Base-by-base conservation (phyloP, 1,140 invertebrate genomes). In the Camponotus floridanus region DNA sequence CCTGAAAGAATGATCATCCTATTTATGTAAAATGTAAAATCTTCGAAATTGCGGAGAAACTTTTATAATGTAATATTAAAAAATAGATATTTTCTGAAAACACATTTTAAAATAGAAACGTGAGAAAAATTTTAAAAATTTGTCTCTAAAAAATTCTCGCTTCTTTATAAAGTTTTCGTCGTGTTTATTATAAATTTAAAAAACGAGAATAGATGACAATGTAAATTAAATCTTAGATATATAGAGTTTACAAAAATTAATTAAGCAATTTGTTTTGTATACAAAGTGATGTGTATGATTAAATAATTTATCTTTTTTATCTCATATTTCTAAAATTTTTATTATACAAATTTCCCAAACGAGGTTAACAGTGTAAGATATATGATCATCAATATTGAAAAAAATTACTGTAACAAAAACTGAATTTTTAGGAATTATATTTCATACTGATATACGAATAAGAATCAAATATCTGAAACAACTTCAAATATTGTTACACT, bases 71-170 rank as follows among this genome's bases (percentile, higher is more conserved):
- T 26, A 26, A 65, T 31, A 48, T 15, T 18, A 33, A 31, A 78
- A 64, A 64, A 36, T 26, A 13, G 31, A 6, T 0, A 11, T 57
- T 74, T 36, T 2, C 3, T 1, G 13, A 33, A 15, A 57, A n/a
- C 9, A n/a, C 18, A n/a, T 74, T 21, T 36, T 1, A 15, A 36
- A 31, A 4, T 55, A 74, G 31, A 73, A 13, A 51, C 15, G 11
- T 73, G n/a, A 31, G n/a, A 26, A 74, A 57, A 57, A 74, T 73
- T 57, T 36, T 57, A 18, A 73, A 57, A 73, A 74, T 11, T 13
- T 15, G 26, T 8, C 7, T 18, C 18, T 74, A 9, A 36, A 33
- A 74, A 57, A 36, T 74, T 31, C 18, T 11, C 18, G 55, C 42
- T 42, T 9, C 42, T 48, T 48, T 13, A 11, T 13, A 48, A 48